Percentiles rank a stretch among this genome's conserved stretches.
phyloP scores from a whole-genome alignment of 2,888 invertebrate genomes.

The Thysanoteuthis rhombus region DNA sequence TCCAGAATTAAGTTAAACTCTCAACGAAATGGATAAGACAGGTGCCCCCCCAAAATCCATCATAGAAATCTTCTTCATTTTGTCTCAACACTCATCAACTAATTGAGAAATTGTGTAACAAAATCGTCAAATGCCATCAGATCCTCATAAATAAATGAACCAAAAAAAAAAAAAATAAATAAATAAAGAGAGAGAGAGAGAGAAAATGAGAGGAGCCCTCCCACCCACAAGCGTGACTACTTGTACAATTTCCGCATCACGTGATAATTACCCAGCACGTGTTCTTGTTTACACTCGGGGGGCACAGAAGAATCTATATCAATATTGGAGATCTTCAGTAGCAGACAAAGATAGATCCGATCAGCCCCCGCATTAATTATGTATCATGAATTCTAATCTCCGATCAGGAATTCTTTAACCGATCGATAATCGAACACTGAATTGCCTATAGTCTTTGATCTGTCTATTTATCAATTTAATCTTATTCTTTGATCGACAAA shows the following conservation, averaged over 20 bases:
- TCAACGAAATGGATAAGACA: neutral
- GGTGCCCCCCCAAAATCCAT: neutral
- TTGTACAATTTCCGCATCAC: slow-evolving; percentile 12
- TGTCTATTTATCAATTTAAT: neutral
- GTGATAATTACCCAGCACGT: slow-evolving; percentile 12
- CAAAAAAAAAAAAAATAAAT: neutral
- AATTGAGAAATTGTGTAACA: neutral
- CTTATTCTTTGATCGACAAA: neutral
- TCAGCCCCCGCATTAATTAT: neutral
- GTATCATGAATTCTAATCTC: neutral
- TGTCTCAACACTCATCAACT: neutral
- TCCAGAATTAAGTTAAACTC: neutral
- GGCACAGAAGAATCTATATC: neutral
- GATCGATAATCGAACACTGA: neutral
- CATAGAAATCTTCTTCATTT: neutral
- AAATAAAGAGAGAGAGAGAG: neutral
- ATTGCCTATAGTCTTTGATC: neutral
- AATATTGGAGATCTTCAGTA: neutral
- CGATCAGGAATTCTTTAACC: neutral
- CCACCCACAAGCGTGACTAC: slow-evolving; percentile 12
- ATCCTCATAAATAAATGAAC: neutral
- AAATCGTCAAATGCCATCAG: neutral
- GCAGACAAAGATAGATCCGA: slow-evolving; percentile 1
- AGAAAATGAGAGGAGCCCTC: neutral
- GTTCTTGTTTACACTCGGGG: neutral